Conservation (phyloP, 2,797 vertebrate genomes). For the Myripristis jacobus region DNA sequence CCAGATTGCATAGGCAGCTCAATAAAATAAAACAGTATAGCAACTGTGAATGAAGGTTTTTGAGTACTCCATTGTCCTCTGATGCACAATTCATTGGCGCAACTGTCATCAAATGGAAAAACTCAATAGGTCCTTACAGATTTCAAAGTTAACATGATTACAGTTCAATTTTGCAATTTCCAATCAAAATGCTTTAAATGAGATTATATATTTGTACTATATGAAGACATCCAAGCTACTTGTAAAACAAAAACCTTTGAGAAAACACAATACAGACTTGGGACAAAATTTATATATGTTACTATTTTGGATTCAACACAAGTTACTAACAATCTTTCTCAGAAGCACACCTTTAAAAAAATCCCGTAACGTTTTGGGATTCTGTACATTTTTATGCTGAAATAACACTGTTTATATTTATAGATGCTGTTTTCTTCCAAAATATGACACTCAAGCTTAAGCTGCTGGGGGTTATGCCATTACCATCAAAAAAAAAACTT, state of each 20-base stretch:
- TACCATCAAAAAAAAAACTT: constrained; percentile 1
- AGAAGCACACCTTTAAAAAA: not conserved
- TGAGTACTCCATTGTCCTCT: constrained; percentile 32
- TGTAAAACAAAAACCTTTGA: constrained; percentile 7
- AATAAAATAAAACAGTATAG: constrained; percentile 65
- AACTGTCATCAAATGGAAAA: constrained; percentile 43
- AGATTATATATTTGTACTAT: constrained; percentile 8
- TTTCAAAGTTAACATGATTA: constrained; percentile 22
- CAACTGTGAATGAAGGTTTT: constrained; percentile 25
- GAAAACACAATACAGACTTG: constrained; percentile 8
- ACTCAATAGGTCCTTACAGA: constrained; percentile 54
- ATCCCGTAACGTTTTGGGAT: not conserved
- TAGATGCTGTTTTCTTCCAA: constrained; percentile 8
- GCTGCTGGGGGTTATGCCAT: not conserved
- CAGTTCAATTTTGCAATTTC: constrained; percentile 21
- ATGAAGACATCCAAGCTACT: constrained; percentile 21
- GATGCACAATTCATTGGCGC: constrained; percentile 39
- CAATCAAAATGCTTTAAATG: constrained; percentile 42
- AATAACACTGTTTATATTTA: constrained; percentile 25
- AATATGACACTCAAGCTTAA: constrained; percentile 19
- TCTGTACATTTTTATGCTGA: constrained; percentile 6
- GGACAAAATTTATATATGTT: constrained; percentile 4
- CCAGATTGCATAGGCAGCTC: constrained; percentile 91
- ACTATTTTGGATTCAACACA: constrained; percentile 1
- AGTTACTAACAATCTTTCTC: not conserved